Percentiles rank a stretch among this genome's conserved stretches.
These are phyloP conservation scores for Lota lota DNA, from an alignment of 2,113 vertebrate species.

Conservation along the genomic window DNA sequence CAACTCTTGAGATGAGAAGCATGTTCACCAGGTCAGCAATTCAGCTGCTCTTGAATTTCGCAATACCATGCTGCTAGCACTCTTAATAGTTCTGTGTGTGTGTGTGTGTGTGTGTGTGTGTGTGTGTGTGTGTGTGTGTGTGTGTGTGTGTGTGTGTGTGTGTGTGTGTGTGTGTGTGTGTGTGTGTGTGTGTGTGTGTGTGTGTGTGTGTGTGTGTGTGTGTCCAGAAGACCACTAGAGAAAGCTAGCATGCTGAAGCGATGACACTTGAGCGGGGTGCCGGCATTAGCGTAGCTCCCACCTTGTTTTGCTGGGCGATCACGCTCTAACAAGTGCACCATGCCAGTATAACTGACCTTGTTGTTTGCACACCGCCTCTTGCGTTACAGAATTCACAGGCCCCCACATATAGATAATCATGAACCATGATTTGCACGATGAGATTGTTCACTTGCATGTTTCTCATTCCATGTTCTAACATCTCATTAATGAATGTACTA, in stretches of 20 bases:
- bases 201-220: background rate
- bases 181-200: background rate
- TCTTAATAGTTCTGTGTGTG: background rate
- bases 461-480: too few relatives aligned
- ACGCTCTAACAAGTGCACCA: constrained; percentile 46
- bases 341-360: constrained; percentile 37
- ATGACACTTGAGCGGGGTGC: constrained; percentile 24
- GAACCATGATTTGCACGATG: too few relatives aligned
- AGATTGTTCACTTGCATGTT: too few relatives aligned
- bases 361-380: constrained; percentile 9
- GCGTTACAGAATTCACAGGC: constrained; percentile 22
- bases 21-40: too few relatives aligned
- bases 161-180: too few relatives aligned
- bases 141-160: constrained; percentile 13
- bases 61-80: too few relatives aligned
- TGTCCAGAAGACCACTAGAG: background rate
- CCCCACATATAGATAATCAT: too few relatives aligned
- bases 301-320: constrained; percentile 50
- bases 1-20: too few relatives aligned
- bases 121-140: background rate
- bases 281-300: constrained; percentile 6
- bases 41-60: too few relatives aligned
- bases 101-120: background rate
- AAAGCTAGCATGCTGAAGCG: constrained; percentile 16
- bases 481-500: too few relatives aligned